Evolutionary conservation across 2,888 invertebrate species (phyloP), one percentile per base, ranked within the genome.

Genomic region (Heliconius cydno): DNA sequence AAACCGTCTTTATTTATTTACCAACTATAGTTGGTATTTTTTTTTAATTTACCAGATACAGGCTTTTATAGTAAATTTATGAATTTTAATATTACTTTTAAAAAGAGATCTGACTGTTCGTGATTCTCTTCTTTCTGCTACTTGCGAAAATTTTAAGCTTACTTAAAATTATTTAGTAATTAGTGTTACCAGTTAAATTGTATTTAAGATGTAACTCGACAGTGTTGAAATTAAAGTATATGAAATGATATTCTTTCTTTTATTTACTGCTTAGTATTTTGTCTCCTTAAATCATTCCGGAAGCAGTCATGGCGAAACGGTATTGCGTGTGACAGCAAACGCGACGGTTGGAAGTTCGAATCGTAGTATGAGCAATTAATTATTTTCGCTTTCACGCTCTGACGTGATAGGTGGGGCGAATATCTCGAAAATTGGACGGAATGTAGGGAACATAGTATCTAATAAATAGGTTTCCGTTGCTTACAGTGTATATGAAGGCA

Each of bases 151-250:
- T 34, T 72, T 28, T 57, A 60, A 57, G 73, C 73, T 57, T n/a
- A 57, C n/a, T 60, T 73, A 34, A 73, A 73, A 57, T 72, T 57
- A 57, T 57, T 6, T 57, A 57, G n/a, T 60, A 60, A 57, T 60
- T 73, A 34, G 57, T 73, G n/a, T 73, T 60, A 57, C 57, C 34
- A 25, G 30, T 75, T 28, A 41, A 65, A 75, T 41, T 75, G 41
- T 77, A 71, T 73, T 68, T 80, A 78, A 78, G 70, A 38, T 77
- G 73, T 68, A 78, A 76, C 57, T 79, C 88, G 73, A 78, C 78
- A 72, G 71, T 78, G 79, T 80, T 89, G 81, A 89, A 90, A 91
- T 89, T 90, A 91, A 90, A 91, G 86, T 89, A 91, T 90, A 90
- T 90, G 89, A 89, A 90, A 85, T 82, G 46, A 70, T 76, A 34